Percentiles rank a stretch among this genome's conserved stretches.
Conservation (phyloP, 2,113 vertebrate genomes). For the Heteronetta atricapilla region DNA sequence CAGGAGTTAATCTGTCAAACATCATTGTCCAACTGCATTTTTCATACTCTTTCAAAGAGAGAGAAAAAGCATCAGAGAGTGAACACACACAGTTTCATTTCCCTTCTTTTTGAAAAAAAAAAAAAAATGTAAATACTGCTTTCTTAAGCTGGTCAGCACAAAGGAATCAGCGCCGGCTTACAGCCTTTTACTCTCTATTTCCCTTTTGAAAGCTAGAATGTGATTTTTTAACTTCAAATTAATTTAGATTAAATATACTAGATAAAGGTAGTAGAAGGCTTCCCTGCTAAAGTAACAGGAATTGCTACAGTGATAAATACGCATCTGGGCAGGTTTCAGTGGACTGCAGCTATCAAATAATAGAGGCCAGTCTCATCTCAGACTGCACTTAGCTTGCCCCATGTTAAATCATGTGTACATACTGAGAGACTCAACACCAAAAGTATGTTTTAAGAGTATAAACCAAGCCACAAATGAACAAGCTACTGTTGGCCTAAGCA, state of each 20-base stretch:
- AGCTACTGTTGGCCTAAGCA: not conserved
- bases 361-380: not conserved
- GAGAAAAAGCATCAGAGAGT: not conserved
- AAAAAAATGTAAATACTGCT: not conserved
- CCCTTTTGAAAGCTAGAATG: not conserved
- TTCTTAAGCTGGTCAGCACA: not conserved
- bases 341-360: not conserved
- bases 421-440: not conserved
- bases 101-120: not conserved
- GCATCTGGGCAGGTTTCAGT: not conserved
- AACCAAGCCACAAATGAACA: not conserved
- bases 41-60: constrained; percentile 33
- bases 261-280: not conserved
- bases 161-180: not conserved
- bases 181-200: not conserved
- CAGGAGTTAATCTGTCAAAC: constrained; percentile 27
- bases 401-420: not conserved
- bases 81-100: not conserved
- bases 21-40: constrained; percentile 23
- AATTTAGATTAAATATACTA: not conserved
- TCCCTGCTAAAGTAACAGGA: not conserved
- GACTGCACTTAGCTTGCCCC: not conserved
- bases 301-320: not conserved
- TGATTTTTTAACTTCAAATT: not conserved
- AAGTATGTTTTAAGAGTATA: not conserved